phyloP scores from a whole-genome alignment of 2,113 vertebrate species.

The Oenanthe oenanthe region DNA sequence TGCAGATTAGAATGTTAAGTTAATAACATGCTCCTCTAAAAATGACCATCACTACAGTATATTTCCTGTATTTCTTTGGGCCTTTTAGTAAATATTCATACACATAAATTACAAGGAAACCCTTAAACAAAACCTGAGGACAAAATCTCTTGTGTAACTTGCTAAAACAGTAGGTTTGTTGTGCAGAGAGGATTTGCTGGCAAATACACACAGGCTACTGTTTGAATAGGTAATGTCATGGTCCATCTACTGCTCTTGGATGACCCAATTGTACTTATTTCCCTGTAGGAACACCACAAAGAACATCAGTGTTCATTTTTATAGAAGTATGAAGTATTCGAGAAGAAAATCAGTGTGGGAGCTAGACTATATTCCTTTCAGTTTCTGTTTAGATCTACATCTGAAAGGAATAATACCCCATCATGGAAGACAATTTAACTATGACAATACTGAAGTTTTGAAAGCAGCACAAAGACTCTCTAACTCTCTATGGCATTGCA shows the following conservation, averaged over 20 bases:
- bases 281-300: constrained; percentile 37
- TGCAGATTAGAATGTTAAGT: background rate
- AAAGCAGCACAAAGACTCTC: background rate
- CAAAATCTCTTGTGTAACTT: constrained; percentile 54
- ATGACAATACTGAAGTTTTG: background rate
- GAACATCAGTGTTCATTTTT: constrained; percentile 34
- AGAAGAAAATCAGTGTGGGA: constrained; percentile 16
- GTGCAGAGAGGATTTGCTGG: constrained; percentile 44
- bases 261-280: constrained; percentile 56
- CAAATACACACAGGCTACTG: constrained; percentile 47
- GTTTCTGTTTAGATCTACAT: background rate
- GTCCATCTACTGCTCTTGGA: constrained; percentile 64
- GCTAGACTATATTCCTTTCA: background rate
- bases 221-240: constrained; percentile 71
- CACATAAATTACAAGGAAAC: background rate
- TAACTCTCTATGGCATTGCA: background rate
- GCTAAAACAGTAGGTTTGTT: constrained; percentile 45
- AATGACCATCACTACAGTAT: background rate
- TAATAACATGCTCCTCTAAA: background rate
- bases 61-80: background rate
- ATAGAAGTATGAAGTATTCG: constrained; percentile 8
- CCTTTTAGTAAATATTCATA: background rate
- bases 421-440: constrained; percentile 1
- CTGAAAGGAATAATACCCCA: constrained; percentile 15
- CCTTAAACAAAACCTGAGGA: background rate